Evolutionary conservation across 2,797 vertebrate genomes (phyloP).

Genomic region (Enteromius radiatus): DNA sequence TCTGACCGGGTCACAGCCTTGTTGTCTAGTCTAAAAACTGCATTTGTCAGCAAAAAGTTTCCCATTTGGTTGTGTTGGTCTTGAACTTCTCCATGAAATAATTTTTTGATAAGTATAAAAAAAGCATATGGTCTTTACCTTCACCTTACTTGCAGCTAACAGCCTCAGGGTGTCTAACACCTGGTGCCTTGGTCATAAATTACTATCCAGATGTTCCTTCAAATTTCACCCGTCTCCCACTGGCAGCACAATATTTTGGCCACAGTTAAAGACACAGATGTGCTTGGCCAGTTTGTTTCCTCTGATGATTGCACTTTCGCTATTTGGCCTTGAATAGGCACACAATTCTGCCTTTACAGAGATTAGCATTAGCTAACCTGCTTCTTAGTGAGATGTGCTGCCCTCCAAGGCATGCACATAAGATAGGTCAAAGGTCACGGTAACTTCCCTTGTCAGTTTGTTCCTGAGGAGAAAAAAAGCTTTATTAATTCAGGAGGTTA

Average conservation of each 20-base stretch:
- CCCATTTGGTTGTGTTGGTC: neutral
- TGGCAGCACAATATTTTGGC: slow-evolving; percentile 2
- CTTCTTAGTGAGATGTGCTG: slow-evolving; percentile 14
- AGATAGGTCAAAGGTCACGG: slow-evolving; percentile 46
- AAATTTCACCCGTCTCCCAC: slow-evolving; percentile 20
- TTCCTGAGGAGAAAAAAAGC: slow-evolving; percentile 25
- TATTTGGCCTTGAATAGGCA: slow-evolving; percentile 5
- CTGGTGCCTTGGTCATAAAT: slow-evolving; percentile 22
- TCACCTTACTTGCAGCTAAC: slow-evolving; percentile 1
- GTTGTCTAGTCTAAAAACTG: neutral
- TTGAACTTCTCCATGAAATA: neutral
- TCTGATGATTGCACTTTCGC: neutral
- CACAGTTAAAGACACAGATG: slow-evolving; percentile 1
- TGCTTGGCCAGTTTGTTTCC: slow-evolving; percentile 23
- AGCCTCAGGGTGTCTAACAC: slow-evolving; percentile 2
- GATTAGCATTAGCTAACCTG: slow-evolving; percentile 36
- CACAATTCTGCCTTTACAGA: slow-evolving; percentile 30
- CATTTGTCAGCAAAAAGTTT: neutral
- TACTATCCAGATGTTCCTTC: slow-evolving; percentile 23
- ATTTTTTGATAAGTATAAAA: neutral
- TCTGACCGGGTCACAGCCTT: neutral
- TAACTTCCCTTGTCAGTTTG: slow-evolving; percentile 16
- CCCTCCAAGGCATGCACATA: slow-evolving; percentile 19
- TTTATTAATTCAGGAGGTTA: slow-evolving; percentile 48
- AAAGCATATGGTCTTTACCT: slow-evolving; percentile 6